Conservation (phyloP, 2,888 invertebrate species). For the Drosophila demipolita region DNA sequence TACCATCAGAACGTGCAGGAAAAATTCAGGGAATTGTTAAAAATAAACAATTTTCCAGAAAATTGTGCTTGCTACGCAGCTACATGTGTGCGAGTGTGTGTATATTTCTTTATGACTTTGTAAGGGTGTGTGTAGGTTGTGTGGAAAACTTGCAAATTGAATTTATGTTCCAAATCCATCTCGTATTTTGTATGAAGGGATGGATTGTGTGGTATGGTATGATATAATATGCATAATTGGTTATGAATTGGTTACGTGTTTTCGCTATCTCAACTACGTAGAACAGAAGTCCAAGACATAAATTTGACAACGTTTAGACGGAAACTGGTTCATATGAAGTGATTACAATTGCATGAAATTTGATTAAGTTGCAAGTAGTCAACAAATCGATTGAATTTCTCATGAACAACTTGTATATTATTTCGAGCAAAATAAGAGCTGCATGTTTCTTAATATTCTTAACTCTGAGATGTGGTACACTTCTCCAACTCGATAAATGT, state of each 20-base stretch:
- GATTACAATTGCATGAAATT: neutral
- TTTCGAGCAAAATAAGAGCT: neutral
- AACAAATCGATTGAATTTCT: neutral
- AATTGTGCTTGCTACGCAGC: slow-evolving; percentile 9
- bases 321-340: neutral
- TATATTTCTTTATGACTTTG: neutral
- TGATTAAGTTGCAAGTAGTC: neutral
- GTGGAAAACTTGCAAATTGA: slow-evolving; percentile 32
- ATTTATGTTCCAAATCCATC: slow-evolving; percentile 13
- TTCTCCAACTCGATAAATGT: too few species aligned
- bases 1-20: slow-evolving; percentile 16
- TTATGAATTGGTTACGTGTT: slow-evolving; percentile 10
- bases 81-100: neutral
- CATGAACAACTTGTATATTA: neutral
- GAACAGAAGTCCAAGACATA: slow-evolving; percentile 26
- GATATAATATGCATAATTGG: neutral
- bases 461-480: neutral
- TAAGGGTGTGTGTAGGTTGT: slow-evolving; percentile 9
- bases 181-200: neutral
- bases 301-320: neutral
- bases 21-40: slow-evolving; percentile 63
- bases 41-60: slow-evolving; percentile 64
- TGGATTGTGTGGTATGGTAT: neutral
- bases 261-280: slow-evolving; percentile 44
- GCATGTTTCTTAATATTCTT: neutral